Evolutionary conservation across 2,113 vertebrate genomes (phyloP), one percentile per base, ranked within the genome.

Genomic region (Trichechus manatus): DNA sequence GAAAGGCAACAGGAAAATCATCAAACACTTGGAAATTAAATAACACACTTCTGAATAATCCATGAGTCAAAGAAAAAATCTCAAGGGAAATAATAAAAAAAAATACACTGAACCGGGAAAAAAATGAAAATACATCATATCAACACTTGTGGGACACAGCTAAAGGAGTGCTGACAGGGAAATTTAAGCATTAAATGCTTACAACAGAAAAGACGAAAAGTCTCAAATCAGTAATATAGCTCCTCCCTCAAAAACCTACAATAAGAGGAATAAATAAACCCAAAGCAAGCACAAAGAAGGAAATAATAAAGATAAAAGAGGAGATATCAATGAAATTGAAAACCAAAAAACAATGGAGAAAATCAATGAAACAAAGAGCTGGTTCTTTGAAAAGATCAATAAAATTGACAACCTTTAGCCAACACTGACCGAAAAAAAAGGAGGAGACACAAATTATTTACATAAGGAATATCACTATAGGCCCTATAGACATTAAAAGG

Each of bases 391-490:
- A 89, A 44, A 36, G n/a, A 87, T 63, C 74, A 88, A 31, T 66
- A 89, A 85, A 78, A 64, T 13, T 0, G 4, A 56, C 44, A 72
- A 17, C 1, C 5, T 89, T 56, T 72, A 96, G 22, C 27, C 9
- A 93, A 88, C 70, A 63, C 29, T 92, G 19, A 70, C 59, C 31
- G 10, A 88, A 82, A 81, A 53, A 92, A 87, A 79, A 29, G 44
- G 13, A 63, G 4, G 82, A 66, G 63, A 79, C 22, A 78, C 5
- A 74, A 74, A 42, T 22, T n/a, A 74, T 27, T 25, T 72, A 23
- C 23, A 83, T 44, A 22, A 70, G 47, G 29, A 23, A 19, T 33
- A 83, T 22, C 9, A 70, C 25, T 42, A 92, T 1, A 83, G 66
- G 42, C 10, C 39, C 50, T 50, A 74, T 1, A 88, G 66, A 82